Base-by-base conservation (phyloP, 2,113 vertebrate genomes). In the Uropsilus gracilis region DNA sequence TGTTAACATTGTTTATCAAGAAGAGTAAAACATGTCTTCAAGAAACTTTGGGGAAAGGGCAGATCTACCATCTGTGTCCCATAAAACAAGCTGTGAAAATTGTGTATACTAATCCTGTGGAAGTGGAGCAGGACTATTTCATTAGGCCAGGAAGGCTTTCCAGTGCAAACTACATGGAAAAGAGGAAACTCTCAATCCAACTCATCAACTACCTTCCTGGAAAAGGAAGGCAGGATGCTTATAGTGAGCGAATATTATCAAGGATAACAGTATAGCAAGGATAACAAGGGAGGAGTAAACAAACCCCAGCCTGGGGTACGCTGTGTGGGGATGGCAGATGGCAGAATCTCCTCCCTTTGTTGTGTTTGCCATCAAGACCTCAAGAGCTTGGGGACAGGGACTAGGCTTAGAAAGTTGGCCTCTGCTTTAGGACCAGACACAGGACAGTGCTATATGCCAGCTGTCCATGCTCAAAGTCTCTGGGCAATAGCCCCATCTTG, bases 271-370 rank as follows among this genome's bases (percentile, higher is more conserved):
- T n/a, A n/a, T n/a, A n/a, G n/a, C n/a, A n/a, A n/a, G n/a, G n/a
- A n/a, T n/a, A n/a, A n/a, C n/a, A n/a, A 68, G 26, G 26, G 20
- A 8, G 8, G 32, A 32, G 1, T 32, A 72, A 48, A 39, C 2
- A 22, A 3, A 10, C 14, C 5, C 28, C 44, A 5, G 13, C 14
- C 12, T n/a, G 17, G 37, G 26, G 14, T 1, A 0, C 13, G 8
- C 3, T 2, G 5, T 20, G 53, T 16, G 6, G 55, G 53, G 9
- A 59, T 26, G 10, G 18, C 17, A 32, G n/a, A 3, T 30, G 1
- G 4, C 2, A 0, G 13, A 46, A 10, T 55, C 12, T 46, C 73
- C 72, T 32, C 6, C 16, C 59, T 61, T 37, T 39, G 14, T 30
- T 24, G 9, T 18, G 7, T 50, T 76, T 81, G 3, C 9, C 10